These are phyloP conservation scores for Cynoglossus semilaevis DNA, from an alignment of 2,113 vertebrate genomes.

Conservation along the genomic window DNA sequence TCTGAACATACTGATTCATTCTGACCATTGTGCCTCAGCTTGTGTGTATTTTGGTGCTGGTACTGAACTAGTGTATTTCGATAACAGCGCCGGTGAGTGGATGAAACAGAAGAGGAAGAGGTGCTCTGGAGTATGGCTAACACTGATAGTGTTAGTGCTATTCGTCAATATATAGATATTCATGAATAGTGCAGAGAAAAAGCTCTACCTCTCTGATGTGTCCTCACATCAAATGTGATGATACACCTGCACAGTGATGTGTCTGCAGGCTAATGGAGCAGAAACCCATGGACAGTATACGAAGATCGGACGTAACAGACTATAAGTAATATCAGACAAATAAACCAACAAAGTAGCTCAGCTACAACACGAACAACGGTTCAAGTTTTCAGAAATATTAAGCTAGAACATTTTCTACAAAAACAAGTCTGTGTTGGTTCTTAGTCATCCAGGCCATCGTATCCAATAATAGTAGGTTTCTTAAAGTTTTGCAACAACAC, in stretches of 20 bases:
- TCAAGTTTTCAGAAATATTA: too few species aligned
- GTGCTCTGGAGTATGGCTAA: conserved; percentile 49
- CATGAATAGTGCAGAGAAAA: conserved; percentile 44
- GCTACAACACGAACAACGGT: too few species aligned
- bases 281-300: too few species aligned
- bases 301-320: too few species aligned
- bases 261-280: conserved; percentile 15
- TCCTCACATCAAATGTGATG: conserved; percentile 28
- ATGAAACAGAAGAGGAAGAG: conserved; percentile 56
- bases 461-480: too few species aligned
- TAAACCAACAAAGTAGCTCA: too few species aligned
- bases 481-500: too few species aligned
- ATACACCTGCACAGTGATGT: conserved; percentile 25
- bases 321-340: too few species aligned
- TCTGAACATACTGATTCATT: conserved; percentile 58
- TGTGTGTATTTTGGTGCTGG: conserved; percentile 73
- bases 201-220: conserved; percentile 26
- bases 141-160: too few species aligned
- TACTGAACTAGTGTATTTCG: conserved; percentile 58
- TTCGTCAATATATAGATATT: conserved; percentile 32
- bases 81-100: conserved; percentile 59
- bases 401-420: too few species aligned
- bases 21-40: conserved; percentile 69
- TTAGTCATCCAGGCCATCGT: too few species aligned
- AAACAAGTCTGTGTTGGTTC: too few species aligned